Evolutionary conservation across 2,888 invertebrate species (phyloP), one percentile per base, ranked within the genome.

Genomic region (Drosophila buzzatii): DNA sequence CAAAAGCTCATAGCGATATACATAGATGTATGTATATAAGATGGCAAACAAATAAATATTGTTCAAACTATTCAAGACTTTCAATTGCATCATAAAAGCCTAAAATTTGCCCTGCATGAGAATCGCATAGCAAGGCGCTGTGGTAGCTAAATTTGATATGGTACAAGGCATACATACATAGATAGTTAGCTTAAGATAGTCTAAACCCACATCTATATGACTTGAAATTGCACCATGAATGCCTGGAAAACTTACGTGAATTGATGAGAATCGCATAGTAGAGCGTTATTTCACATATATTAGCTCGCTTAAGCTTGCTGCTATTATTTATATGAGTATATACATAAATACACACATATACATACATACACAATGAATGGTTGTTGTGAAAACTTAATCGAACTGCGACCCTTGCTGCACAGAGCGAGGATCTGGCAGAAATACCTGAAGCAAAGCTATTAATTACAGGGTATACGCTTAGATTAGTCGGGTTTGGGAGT

Each of bases 401-500:
- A 23, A 18, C 20, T 27, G 6, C 27, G 1, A 27, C 27, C 20
- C 6, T 31, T 18, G 47, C 35, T 35, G 8, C 8, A n/a, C 20
- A 20, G 33, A 20, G 33, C 20, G 37, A 53, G 7, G 20, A 18
- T 35, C 14, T 6, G 12, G 18, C 23, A 16, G 23, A 16, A 23
- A 20, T 37, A 14, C 37, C 27, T n/a, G 6, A 1, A 8, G 45
- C 18, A 31, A 20, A 37, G 42, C 44, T 53, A 69, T 69, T 72
- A 76, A 60, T 70, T 47, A 73, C 63, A 63, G 60, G 53, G 47
- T 45, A 51, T 56, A 57, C 45, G 41, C 49, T 44, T 39, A 55
- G 58, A 64, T 77, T 78, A 77, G 77, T 77, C 53, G 53, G 55
- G n/a, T n/a, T 41, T n/a, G n/a, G 41, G 41, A n/a, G 44, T 16